A percentile compares a stretch with the other conserved stretches of the same genome.
phyloP scores from a whole-genome alignment of 2,113 vertebrate species.

The Rana temporaria region DNA sequence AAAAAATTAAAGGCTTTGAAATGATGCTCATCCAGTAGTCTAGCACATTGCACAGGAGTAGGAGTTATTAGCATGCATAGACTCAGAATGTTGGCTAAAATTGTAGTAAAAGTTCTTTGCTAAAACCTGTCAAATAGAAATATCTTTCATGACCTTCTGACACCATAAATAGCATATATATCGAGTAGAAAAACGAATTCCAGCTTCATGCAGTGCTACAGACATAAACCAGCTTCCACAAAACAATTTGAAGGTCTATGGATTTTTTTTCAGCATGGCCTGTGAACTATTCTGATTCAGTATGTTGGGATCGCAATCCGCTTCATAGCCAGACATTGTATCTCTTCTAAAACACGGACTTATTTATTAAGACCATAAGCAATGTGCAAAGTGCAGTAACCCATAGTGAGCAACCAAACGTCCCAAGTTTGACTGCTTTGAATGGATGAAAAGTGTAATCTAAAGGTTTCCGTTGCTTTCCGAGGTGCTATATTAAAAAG shows the following conservation, averaged over 20 bases:
- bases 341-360: not conserved
- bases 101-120: not conserved
- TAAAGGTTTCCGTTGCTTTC: too few relatives aligned
- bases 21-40: not conserved
- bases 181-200: slow-evolving; percentile 28
- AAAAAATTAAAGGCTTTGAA: too few relatives aligned
- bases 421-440: too few relatives aligned
- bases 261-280: slow-evolving; percentile 12
- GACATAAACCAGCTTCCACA: slow-evolving; percentile 24
- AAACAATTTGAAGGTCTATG: slow-evolving; percentile 33
- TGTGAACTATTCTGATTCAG: slow-evolving; percentile 21
- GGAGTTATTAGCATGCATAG: not conserved
- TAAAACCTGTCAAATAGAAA: slow-evolving; percentile 1
- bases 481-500: too few relatives aligned
- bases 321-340: not conserved
- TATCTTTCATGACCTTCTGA: slow-evolving; percentile 14
- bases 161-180: slow-evolving; percentile 31
- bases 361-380: too few relatives aligned
- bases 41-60: not conserved
- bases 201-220: slow-evolving; percentile 13
- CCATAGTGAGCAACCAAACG: too few relatives aligned
- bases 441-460: too few relatives aligned
- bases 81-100: not conserved
- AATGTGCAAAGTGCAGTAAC: too few relatives aligned
- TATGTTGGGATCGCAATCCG: not conserved